These are phyloP conservation scores for Psittacula derbiana DNA, from an alignment of 2,797 vertebrate genomes.

Conservation along the genomic window DNA sequence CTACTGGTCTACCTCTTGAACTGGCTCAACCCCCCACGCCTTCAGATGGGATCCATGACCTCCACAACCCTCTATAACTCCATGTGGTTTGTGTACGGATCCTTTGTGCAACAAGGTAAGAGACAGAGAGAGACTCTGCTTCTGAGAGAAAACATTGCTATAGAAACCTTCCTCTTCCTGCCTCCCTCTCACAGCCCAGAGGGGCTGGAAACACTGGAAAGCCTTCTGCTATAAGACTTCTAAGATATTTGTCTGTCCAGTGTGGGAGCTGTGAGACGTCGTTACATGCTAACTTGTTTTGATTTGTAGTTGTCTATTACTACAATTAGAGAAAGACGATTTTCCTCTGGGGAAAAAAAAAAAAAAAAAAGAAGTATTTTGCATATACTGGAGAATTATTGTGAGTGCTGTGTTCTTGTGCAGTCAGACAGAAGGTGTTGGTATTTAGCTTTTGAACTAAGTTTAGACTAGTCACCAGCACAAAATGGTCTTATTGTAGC, in stretches of 20 bases:
- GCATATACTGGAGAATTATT: background rate
- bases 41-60: slow-evolving; percentile 96
- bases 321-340: background rate
- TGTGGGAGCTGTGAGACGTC: background rate
- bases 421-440: background rate
- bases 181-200: background rate
- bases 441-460: background rate
- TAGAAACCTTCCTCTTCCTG: background rate
- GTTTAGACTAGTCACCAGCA: background rate
- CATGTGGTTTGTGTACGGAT: slow-evolving; percentile 99
- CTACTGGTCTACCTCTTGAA: slow-evolving; percentile 96
- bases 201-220: background rate
- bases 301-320: background rate
- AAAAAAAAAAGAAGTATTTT: background rate
- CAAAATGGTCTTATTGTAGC: background rate
- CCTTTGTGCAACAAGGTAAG: slow-evolving; percentile 98
- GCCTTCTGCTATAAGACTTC: background rate
- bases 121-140: background rate
- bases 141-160: fast-evolving
- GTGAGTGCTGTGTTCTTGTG: background rate
- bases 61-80: slow-evolving; percentile 97
- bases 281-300: background rate
- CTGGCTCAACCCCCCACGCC: slow-evolving; percentile 95
- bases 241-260: background rate
- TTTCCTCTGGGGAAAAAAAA: background rate